phyloP scores from a whole-genome alignment of 2,888 invertebrate species.

The Amphipyra tragopoginis region DNA sequence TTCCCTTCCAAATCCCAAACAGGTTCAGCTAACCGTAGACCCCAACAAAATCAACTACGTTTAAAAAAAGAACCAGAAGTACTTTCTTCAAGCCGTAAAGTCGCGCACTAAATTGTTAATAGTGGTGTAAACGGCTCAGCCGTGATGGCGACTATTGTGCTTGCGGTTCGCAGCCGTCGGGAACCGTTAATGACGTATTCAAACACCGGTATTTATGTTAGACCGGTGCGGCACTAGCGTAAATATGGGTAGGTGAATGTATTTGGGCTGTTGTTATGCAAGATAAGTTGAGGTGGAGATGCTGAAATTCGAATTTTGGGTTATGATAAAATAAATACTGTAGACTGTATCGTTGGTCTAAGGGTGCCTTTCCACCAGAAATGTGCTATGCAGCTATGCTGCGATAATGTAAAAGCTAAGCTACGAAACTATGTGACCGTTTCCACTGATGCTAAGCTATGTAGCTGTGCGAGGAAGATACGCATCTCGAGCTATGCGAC shows the following conservation, averaged over 20 bases:
- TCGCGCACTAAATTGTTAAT: conserved; percentile 45
- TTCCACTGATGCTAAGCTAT: too few relatives aligned
- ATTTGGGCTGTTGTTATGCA: conserved; percentile 11
- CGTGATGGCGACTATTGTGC: conserved; percentile 42
- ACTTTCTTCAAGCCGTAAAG: conserved; percentile 30
- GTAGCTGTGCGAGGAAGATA: too few relatives aligned
- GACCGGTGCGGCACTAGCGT: conserved; percentile 18
- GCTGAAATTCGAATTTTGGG: too few relatives aligned
- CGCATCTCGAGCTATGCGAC: too few relatives aligned
- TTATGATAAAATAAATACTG: too few relatives aligned
- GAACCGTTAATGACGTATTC: conserved; percentile 60
- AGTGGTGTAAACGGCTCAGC: conserved; percentile 41
- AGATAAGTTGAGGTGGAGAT: too few relatives aligned
- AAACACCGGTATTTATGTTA: conserved; percentile 53
- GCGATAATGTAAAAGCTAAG: too few relatives aligned
- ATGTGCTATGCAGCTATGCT: too few relatives aligned
- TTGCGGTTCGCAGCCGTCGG: conserved; percentile 28
- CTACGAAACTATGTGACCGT: too few relatives aligned
- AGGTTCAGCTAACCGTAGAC: not conserved
- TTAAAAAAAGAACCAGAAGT: conserved; percentile 17
- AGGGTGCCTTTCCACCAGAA: too few relatives aligned
- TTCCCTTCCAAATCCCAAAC: too few relatives aligned
- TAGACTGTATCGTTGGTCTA: too few relatives aligned
- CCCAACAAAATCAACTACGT: not conserved
- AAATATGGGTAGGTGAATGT: conserved; percentile 25